A percentile compares a stretch with the other conserved stretches of the same genome.
Conservation (phyloP, 2,113 vertebrate genomes). For the Heterotis niloticus region DNA sequence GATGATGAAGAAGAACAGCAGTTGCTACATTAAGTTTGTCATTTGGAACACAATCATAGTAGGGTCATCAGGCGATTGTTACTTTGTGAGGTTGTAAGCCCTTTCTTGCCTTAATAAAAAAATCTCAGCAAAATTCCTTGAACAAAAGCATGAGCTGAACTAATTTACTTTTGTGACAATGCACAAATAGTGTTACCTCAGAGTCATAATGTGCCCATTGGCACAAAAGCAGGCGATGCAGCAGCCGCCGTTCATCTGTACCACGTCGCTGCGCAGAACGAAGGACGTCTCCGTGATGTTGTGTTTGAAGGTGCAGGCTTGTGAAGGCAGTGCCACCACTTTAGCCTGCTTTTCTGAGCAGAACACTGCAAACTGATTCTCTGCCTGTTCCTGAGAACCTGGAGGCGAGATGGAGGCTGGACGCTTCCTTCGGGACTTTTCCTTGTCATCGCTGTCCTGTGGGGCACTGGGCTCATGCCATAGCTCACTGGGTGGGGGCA, state of each 20-base stretch:
- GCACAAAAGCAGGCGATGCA: conserved; percentile 97
- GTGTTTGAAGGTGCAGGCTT: conserved; percentile 86
- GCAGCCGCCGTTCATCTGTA: conserved; percentile 75
- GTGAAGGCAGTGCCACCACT: conserved; percentile 87
- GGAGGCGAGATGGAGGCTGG: conserved; percentile 83
- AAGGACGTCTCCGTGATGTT: conserved; percentile 96
- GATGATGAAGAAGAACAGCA: too few relatives aligned
- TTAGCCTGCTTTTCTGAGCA: conserved; percentile 98
- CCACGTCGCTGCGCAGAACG: conserved; percentile 89
- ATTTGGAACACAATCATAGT: too few relatives aligned
- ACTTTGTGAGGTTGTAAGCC: too few relatives aligned
- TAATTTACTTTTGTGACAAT: background rate
- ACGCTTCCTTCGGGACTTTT: conserved; percentile 73
- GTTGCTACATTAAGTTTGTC: too few relatives aligned
- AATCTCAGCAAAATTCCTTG: too few relatives aligned
- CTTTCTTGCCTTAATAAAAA: too few relatives aligned
- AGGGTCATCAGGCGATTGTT: too few relatives aligned
- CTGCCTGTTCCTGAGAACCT: conserved; percentile 86
- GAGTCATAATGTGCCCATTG: conserved; percentile 96
- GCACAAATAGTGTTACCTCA: conserved; percentile 78
- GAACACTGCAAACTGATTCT: conserved; percentile 86
- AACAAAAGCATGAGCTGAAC: too few relatives aligned
- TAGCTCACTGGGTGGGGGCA: conserved; percentile 78
- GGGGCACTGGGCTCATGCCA: conserved; percentile 85
- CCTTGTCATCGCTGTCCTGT: conserved; percentile 84